A percentile compares a stretch with the other conserved stretches of the same genome.
Evolutionary conservation across 2,888 invertebrate species (phyloP).

Genomic region (Fragum sueziense): DNA sequence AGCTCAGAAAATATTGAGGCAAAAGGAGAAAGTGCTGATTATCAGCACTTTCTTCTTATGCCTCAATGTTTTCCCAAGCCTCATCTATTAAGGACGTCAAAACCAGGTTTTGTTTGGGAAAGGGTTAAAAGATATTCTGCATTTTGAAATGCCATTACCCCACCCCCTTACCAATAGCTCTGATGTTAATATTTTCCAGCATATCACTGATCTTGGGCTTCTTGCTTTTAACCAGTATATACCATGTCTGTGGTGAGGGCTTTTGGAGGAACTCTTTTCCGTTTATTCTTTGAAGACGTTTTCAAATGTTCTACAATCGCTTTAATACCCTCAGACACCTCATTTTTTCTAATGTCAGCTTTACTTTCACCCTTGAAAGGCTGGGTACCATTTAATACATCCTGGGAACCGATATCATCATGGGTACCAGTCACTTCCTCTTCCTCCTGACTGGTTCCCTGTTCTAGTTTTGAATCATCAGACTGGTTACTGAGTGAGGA

Average conservation of each 20-base stretch:
- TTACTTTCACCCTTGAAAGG: conserved; percentile 15
- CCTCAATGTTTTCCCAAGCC: too few relatives aligned
- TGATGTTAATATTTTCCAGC: too few relatives aligned
- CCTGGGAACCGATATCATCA: not conserved
- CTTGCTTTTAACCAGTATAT: not conserved
- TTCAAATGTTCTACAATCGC: conserved; percentile 60
- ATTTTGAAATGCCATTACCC: too few relatives aligned
- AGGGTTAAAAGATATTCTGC: too few relatives aligned
- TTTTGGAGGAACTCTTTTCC: conserved; percentile 22
- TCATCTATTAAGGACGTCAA: too few relatives aligned
- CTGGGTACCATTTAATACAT: not conserved
- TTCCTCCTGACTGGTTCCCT: not conserved
- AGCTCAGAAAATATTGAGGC: too few relatives aligned
- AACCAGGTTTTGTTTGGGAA: too few relatives aligned
- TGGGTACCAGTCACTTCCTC: not conserved
- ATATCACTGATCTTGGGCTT: too few relatives aligned
- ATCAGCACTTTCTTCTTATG: too few relatives aligned
- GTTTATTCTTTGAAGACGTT: conserved; percentile 47
- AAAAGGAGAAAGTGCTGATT: too few relatives aligned
- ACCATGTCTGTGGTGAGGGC: conserved; percentile 9
- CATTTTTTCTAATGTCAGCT: conserved; percentile 38
- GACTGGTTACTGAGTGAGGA: conserved; percentile 11
- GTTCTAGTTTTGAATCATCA: not conserved
- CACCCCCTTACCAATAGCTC: too few relatives aligned
- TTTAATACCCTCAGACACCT: conserved; percentile 48